Evolutionary conservation across 2,113 vertebrate genomes (phyloP).

Genomic region (Desmodus rotundus): DNA sequence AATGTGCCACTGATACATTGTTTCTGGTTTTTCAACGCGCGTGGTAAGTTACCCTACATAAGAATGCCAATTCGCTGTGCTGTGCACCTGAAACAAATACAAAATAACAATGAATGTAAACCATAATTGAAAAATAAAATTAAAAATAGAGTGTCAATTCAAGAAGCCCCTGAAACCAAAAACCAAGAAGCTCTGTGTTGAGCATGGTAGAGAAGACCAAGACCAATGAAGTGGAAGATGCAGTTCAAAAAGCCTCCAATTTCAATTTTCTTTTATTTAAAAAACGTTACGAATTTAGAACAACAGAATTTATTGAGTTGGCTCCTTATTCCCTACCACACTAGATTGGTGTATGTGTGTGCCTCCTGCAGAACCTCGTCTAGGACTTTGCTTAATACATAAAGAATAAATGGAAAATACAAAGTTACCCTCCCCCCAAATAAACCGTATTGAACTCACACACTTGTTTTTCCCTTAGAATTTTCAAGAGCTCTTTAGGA

Average conservation of each 20-base stretch:
- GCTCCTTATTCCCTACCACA: background rate
- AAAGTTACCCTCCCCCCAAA: background rate
- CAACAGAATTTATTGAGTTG: background rate
- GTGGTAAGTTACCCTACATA: background rate
- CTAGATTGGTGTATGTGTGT: background rate
- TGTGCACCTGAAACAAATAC: no score
- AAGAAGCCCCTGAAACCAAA: background rate
- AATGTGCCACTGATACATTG: background rate
- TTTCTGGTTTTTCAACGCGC: background rate
- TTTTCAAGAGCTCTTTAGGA: conserved; percentile 50
- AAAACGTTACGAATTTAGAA: background rate
- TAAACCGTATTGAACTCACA: background rate
- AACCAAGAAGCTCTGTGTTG: background rate
- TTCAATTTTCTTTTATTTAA: background rate
- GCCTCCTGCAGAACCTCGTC: background rate
- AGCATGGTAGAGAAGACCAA: background rate
- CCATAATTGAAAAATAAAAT: background rate
- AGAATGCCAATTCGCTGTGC: background rate
- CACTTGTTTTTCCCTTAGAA: background rate
- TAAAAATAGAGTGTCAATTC: background rate
- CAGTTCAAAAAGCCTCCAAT: background rate
- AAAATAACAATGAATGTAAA: background rate
- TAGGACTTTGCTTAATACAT: background rate
- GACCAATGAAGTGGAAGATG: background rate
- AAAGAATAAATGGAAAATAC: background rate